Evolutionary conservation across 2,797 vertebrate genomes (phyloP).

Genomic region (Cryptoblepharus egeriae): DNA sequence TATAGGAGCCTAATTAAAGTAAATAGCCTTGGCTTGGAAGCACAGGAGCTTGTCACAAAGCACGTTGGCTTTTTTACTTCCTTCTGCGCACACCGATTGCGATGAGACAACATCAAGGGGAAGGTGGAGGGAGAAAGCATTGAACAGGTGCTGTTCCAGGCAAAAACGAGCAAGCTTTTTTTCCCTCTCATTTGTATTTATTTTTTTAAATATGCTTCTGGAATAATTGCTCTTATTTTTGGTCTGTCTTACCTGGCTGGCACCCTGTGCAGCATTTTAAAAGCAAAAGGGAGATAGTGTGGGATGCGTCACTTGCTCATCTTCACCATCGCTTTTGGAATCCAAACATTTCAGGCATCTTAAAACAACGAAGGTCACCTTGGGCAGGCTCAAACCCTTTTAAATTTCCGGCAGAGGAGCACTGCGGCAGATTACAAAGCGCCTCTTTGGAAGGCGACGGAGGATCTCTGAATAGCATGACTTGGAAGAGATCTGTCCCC

Average conservation of each 20-base stretch:
- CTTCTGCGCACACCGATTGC: conserved; percentile 35
- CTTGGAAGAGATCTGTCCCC: background rate
- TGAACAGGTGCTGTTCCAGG: conserved; percentile 50
- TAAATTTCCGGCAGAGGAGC: conserved; percentile 30
- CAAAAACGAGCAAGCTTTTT: conserved; percentile 29
- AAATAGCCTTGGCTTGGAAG: conserved; percentile 46
- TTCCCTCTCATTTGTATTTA: background rate
- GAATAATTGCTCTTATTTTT: conserved; percentile 43
- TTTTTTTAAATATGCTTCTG: conserved; percentile 44
- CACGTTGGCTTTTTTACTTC: background rate
- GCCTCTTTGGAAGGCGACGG: background rate
- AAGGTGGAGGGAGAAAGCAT: conserved; percentile 13
- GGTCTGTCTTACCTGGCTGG: background rate
- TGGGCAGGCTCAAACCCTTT: conserved; percentile 33
- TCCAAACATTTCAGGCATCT: conserved; percentile 48
- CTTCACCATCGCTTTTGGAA: conserved; percentile 57
- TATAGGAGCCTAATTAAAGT: conserved; percentile 26
- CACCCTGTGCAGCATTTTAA: conserved; percentile 30
- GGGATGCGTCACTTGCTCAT: conserved; percentile 48
- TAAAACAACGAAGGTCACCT: conserved; percentile 65
- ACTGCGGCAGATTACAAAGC: conserved; percentile 16
- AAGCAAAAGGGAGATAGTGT: conserved; percentile 44
- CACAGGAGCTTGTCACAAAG: conserved; percentile 18
- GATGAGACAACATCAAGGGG: conserved; percentile 40
- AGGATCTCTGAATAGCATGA: conserved; percentile 22